Percentiles rank a stretch among this genome's conserved stretches.
Conservation (phyloP, 1,140 invertebrate species). For the Pogonomyrmex californicus region DNA sequence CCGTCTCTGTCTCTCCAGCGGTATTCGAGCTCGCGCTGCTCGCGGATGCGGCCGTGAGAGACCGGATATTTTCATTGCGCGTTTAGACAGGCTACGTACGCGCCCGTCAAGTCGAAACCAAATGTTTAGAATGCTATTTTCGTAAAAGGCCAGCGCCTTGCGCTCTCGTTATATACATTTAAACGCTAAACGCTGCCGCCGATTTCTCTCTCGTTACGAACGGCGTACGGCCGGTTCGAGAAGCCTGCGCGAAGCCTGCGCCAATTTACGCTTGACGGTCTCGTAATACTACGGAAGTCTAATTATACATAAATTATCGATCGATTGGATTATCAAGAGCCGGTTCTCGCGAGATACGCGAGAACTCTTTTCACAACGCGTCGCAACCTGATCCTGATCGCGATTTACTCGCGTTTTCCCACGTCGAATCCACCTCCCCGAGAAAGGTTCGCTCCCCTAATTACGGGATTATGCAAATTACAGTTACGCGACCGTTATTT, state of each 20-base stretch:
- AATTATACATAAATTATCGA: neutral
- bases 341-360: neutral
- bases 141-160: constrained; percentile 7
- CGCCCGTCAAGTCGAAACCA: constrained; percentile 23
- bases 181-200: constrained; percentile 13
- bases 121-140: constrained; percentile 60
- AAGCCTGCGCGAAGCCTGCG: neutral
- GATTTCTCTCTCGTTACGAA: constrained; percentile 20
- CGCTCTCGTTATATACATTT: constrained; percentile 18
- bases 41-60: constrained; percentile 29
- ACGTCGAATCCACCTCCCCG: neutral
- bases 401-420: neutral
- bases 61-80: constrained; percentile 60
- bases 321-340: neutral
- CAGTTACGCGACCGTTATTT: neutral
- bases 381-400: neutral
- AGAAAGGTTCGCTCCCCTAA: neutral
- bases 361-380: neutral
- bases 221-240: neutral
- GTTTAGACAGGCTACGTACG: constrained; percentile 26
- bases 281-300: neutral
- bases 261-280: neutral
- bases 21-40: neutral
- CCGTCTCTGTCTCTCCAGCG: neutral
- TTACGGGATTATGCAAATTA: neutral